Conservation (phyloP, 2,888 invertebrate species). For the Pediacus dermestoides region DNA sequence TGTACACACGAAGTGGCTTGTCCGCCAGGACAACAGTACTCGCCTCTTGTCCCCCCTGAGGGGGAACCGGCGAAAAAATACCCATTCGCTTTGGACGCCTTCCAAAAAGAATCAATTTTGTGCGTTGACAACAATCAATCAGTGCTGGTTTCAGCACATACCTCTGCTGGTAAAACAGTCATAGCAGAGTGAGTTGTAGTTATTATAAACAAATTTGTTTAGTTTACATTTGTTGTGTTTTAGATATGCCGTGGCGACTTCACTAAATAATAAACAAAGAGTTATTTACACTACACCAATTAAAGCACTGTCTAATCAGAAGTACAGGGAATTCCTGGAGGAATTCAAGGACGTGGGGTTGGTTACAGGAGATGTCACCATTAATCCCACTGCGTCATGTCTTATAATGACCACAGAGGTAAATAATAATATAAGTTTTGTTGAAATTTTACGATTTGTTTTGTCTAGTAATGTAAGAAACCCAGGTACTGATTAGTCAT, state of each 20-base stretch:
- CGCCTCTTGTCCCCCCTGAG: constrained; percentile 55
- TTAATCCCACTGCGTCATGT: constrained; percentile 96
- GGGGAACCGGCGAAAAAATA: constrained; percentile 86
- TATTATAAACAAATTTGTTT: constrained; percentile 8
- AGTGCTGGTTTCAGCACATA: constrained; percentile 97
- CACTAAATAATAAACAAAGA: constrained; percentile 88
- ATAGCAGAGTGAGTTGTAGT: constrained; percentile 88
- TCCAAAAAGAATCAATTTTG: constrained; percentile 93
- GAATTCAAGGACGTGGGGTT: constrained; percentile 98
- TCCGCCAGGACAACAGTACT: constrained; percentile 82
- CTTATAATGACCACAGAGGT: constrained; percentile 99
- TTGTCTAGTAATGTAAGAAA: too few species aligned
- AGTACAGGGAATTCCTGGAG: constrained; percentile 95
- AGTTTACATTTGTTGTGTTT: constrained; percentile 12
- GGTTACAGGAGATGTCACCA: constrained; percentile 98
- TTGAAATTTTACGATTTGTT: too few species aligned
- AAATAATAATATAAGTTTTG: too few species aligned
- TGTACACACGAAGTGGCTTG: constrained; percentile 96
- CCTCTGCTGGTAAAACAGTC: constrained; percentile 99
- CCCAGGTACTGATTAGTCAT: too few species aligned
- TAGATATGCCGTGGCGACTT: constrained; percentile 92
- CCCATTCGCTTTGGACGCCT: constrained; percentile 92
- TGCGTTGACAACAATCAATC: constrained; percentile 98
- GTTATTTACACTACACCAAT: constrained; percentile 99
- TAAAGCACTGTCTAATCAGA: constrained; percentile 98